phyloP scores from a whole-genome alignment of 2,113 vertebrate genomes.

The Salvelinus alpinus region DNA sequence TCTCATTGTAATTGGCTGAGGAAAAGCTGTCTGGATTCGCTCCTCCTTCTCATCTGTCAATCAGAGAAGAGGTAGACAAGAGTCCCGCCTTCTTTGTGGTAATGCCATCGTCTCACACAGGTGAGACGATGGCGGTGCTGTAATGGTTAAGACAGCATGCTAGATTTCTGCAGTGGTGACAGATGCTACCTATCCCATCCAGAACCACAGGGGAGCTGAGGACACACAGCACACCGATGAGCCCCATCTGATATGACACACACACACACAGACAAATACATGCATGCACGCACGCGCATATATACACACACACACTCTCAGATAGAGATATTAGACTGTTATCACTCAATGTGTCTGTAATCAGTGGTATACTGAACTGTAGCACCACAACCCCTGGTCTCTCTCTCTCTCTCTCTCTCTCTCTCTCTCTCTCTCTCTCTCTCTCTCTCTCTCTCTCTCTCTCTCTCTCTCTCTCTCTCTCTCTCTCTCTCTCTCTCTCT shows the following conservation, averaged over 20 bases:
- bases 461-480: too few species aligned
- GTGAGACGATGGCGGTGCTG: constrained; percentile 65
- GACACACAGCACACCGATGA: constrained; percentile 89
- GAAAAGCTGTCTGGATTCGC: constrained; percentile 78
- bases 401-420: too few species aligned
- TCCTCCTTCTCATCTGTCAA: constrained; percentile 81
- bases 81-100: constrained; percentile 30
- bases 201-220: constrained; percentile 82
- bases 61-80: constrained; percentile 40
- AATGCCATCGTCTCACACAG: constrained; percentile 55
- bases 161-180: constrained; percentile 81
- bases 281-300: constrained; percentile 15
- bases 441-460: too few species aligned
- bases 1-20: constrained; percentile 76
- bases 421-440: too few species aligned
- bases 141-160: constrained; percentile 78
- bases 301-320: background rate
- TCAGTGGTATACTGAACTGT: too few species aligned
- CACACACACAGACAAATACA: constrained; percentile 28
- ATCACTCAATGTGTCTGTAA: background rate
- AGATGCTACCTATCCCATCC: constrained; percentile 88
- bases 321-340: constrained; percentile 28
- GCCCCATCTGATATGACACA: constrained; percentile 45
- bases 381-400: too few species aligned
- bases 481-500: too few species aligned